Base-by-base conservation (phyloP, 1,140 invertebrate genomes). In the Stegodyphus mimosarum region DNA sequence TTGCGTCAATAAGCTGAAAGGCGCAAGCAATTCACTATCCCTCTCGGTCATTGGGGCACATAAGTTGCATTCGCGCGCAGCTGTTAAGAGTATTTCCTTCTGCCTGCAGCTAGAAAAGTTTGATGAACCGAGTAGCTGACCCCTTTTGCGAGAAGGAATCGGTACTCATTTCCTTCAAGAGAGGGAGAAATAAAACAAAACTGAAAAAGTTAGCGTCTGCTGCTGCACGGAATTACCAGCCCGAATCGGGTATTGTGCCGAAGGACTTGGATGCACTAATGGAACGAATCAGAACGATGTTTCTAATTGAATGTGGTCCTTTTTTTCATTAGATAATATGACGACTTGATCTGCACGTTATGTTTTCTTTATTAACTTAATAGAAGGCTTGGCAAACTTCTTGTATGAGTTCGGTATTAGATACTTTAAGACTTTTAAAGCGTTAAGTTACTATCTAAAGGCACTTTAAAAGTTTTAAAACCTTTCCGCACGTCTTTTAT, bases 71-170 rank as follows among this genome's bases (percentile, higher is more conserved):
- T 33, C 33, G 33, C 33, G 33, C 33, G 3, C 33, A 33, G 33
- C 33, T 33, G 33, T 33, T 33, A 33, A n/a, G 13, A 50, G 6
- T 50, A 49, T 64, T 64, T 50, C 33, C 33, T 60, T n/a, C 6
- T n/a, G 13, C 33, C 74, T 49, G 74, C 55, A 13, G 15, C 48
- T 2, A 15, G 50, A 76, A 55, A 7, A 64, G 74, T 76, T 76
- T 76, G 74, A 76, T 76, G 60, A 76, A 76, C 74, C 60, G 55
- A n/a, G 11, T 60, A 64, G 48, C 18, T 76, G 74, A 76, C 74
- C 74, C 60, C 18, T 76, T 76, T 60, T 17, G 33, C 17, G 18
- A 49, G 55, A 60, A 60, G 9, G 55, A 10, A 15, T 60, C 9
- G 9, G 55, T 60, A 15, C 15, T 15, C 15, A 10, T 60, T 15